A percentile compares a stretch with the other conserved stretches of the same genome.
phyloP scores from a whole-genome alignment of 1,140 invertebrate species.

The Onthophagus taurus region DNA sequence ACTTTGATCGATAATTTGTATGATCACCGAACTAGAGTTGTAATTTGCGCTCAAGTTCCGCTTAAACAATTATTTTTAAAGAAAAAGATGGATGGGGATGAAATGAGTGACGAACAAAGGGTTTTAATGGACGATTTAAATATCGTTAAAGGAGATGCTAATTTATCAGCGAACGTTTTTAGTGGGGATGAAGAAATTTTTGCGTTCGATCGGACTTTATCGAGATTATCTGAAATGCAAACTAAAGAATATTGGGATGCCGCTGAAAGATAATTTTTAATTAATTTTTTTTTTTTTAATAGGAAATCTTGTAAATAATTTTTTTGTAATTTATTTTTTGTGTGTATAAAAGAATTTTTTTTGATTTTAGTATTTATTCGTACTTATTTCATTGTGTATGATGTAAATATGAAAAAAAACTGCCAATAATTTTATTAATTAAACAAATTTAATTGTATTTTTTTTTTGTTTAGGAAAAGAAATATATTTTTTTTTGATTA shows the following conservation, averaged over 20 bases:
- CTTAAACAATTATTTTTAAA: constrained; percentile 66
- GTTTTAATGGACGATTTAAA: constrained; percentile 90
- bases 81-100: constrained; percentile 41
- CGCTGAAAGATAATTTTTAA: neutral
- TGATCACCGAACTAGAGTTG: constrained; percentile 75
- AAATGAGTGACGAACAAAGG: constrained; percentile 62
- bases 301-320: too few species aligned
- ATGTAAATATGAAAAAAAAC: too few species aligned
- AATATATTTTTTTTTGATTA: too few species aligned
- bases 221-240: constrained; percentile 91
- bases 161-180: constrained; percentile 76
- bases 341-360: too few species aligned
- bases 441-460: too few species aligned
- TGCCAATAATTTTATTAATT: too few species aligned
- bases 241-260: constrained; percentile 76
- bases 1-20: constrained; percentile 96
- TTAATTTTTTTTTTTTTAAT: neutral
- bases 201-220: constrained; percentile 90
- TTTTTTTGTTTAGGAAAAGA: too few species aligned
- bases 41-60: constrained; percentile 60
- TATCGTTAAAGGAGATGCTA: constrained; percentile 54
- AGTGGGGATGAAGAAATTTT: constrained; percentile 97
- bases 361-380: too few species aligned
- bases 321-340: too few species aligned
- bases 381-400: too few species aligned